Percentiles rank a stretch among this genome's conserved stretches.
Conservation (phyloP, 1,140 invertebrate species). For the Ceratosolen solmsi region DNA sequence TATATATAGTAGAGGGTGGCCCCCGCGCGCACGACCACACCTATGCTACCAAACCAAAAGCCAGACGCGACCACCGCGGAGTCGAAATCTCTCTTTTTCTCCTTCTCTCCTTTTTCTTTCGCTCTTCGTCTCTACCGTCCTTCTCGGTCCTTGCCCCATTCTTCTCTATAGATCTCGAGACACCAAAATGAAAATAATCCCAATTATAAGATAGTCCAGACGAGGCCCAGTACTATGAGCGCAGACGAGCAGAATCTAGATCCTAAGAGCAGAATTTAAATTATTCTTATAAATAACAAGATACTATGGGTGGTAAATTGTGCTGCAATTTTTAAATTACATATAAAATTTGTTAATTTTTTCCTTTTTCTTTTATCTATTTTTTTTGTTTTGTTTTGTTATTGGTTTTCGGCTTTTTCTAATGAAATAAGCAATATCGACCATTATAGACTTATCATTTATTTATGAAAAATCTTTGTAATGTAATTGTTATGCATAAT, state of each 20-base stretch:
- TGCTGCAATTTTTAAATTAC: too few relatives aligned
- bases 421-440: too few relatives aligned
- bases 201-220: background rate
- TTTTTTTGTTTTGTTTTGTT: too few relatives aligned
- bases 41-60: conserved; percentile 67
- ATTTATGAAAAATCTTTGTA: too few relatives aligned
- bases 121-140: background rate
- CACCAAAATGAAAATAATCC: conserved; percentile 26
- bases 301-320: too few relatives aligned
- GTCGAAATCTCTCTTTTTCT: conserved; percentile 21
- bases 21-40: conserved; percentile 61
- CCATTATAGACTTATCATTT: too few relatives aligned
- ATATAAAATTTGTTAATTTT: too few relatives aligned
- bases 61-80: conserved; percentile 64
- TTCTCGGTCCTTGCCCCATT: background rate
- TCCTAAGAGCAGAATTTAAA: background rate
- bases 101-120: background rate
- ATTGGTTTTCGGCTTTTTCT: too few relatives aligned
- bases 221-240: background rate
- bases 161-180: background rate
- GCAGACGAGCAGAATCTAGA: too few relatives aligned
- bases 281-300: background rate
- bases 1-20: conserved; percentile 44
- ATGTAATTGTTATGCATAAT: too few relatives aligned
- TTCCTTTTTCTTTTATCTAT: too few relatives aligned